Evolutionary conservation across 1,140 invertebrate species (phyloP).

Genomic region (Drosophila gunungcola): DNA sequence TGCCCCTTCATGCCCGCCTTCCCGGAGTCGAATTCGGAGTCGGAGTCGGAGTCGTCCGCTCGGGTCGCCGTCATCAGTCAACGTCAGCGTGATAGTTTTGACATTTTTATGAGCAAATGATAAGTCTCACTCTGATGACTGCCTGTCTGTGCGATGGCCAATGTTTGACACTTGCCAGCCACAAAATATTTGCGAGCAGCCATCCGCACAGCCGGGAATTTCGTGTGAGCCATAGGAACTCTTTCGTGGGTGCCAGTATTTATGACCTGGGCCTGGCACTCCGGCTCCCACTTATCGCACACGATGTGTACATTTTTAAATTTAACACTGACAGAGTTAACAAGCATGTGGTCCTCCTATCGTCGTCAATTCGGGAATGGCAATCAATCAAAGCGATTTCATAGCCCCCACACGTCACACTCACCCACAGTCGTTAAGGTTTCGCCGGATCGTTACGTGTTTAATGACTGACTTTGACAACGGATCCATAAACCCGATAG

Average conservation of each 20-base stretch:
- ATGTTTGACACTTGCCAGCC: slow-evolving; percentile 78
- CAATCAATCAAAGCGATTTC: slow-evolving; percentile 66
- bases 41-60: slow-evolving; percentile 5
- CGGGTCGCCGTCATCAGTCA: slow-evolving; percentile 70
- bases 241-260: slow-evolving; percentile 48
- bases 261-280: slow-evolving; percentile 40
- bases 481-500: slow-evolving; percentile 8
- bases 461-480: slow-evolving; percentile 32
- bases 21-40: slow-evolving; percentile 31
- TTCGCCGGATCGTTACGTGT: slow-evolving; percentile 31
- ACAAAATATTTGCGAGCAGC: slow-evolving; percentile 36
- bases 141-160: slow-evolving; percentile 68
- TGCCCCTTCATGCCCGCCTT: too few species aligned
- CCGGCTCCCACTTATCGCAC: slow-evolving; percentile 41
- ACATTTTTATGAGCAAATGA: slow-evolving; percentile 82
- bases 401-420: slow-evolving; percentile 34
- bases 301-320: slow-evolving; percentile 44
- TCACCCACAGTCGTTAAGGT: slow-evolving; percentile 32
- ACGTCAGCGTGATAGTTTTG: slow-evolving; percentile 80
- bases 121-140: slow-evolving; percentile 67
- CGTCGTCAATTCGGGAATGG: slow-evolving; percentile 43
- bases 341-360: slow-evolving; percentile 47
- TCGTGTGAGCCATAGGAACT: slow-evolving; percentile 14
- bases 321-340: slow-evolving; percentile 56
- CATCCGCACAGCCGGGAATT: slow-evolving; percentile 10